Percentiles rank a stretch among this genome's conserved stretches.
phyloP scores from a whole-genome alignment of 2,797 vertebrate genomes.

The Pampus argenteus region DNA sequence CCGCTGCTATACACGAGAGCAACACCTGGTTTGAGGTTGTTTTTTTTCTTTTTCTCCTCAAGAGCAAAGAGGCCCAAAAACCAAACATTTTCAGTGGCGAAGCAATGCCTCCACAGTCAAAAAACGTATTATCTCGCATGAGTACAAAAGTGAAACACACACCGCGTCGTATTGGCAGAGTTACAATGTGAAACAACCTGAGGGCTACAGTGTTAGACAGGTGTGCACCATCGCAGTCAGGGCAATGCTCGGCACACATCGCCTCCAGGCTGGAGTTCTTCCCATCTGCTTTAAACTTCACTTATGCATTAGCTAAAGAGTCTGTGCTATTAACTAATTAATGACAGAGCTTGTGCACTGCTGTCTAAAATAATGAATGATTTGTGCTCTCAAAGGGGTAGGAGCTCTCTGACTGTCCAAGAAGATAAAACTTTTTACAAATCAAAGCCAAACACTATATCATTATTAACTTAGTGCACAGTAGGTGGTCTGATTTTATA shows the following conservation, averaged over 20 bases:
- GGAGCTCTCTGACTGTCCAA: neutral
- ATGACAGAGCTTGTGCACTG: conserved; percentile 6
- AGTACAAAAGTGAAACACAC: conserved; percentile 51
- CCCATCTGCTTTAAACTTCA: conserved; percentile 59
- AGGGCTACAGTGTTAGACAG: conserved; percentile 78
- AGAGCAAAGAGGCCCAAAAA: conserved; percentile 14
- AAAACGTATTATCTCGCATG: conserved; percentile 37
- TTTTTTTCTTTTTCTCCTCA: neutral
- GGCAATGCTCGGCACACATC: conserved; percentile 51
- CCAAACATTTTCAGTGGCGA: conserved; percentile 12
- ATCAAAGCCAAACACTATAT: conserved; percentile 25
- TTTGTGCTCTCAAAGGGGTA: conserved; percentile 3
- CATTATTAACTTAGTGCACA: conserved; percentile 26
- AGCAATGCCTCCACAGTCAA: conserved; percentile 6
- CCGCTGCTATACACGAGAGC: conserved; percentile 9
- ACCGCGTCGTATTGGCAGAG: conserved; percentile 19
- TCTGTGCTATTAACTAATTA: conserved; percentile 43
- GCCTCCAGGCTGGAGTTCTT: conserved; percentile 61
- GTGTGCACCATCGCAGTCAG: conserved; percentile 69
- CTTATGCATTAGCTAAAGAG: conserved; percentile 38
- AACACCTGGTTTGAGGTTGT: conserved; percentile 47
- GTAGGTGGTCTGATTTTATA: conserved; percentile 63
- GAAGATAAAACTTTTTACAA: conserved; percentile 8
- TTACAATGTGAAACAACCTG: conserved; percentile 41
- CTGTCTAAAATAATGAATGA: conserved; percentile 21